Evolutionary conservation across 1,140 invertebrate genomes (phyloP).

Genomic region (Schlechtendalia chinensis): DNA sequence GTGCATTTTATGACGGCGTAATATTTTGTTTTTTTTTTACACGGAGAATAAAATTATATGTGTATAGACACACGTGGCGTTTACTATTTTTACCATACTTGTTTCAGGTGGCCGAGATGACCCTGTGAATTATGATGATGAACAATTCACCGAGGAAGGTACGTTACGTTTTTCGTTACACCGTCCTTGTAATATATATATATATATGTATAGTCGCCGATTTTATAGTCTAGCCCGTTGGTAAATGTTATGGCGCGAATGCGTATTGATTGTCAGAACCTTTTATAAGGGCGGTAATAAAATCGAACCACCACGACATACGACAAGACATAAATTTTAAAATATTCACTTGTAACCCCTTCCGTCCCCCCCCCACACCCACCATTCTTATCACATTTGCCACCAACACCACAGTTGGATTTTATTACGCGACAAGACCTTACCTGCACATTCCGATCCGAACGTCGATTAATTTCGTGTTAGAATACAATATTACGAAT

Average conservation of each 20-base stretch:
- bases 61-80: not conserved
- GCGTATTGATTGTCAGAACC: not conserved
- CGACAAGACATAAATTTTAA: slow-evolving; percentile 19
- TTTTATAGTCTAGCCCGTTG: slow-evolving; percentile 23
- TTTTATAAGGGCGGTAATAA: not conserved
- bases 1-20: not conserved
- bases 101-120: slow-evolving; percentile 58
- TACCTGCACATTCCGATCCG: not conserved
- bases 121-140: slow-evolving; percentile 57
- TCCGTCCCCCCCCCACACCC: too few relatives aligned
- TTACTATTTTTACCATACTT: slow-evolving; percentile 39
- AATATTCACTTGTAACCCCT: slow-evolving; percentile 15
- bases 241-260: slow-evolving; percentile 14
- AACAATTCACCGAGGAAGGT: slow-evolving; percentile 62
- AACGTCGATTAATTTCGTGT: not conserved
- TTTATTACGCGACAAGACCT: not conserved
- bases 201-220: not conserved
- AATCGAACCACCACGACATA: slow-evolving; percentile 4
- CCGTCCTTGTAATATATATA: not conserved
- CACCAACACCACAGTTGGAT: not conserved
- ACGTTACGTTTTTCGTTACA: slow-evolving; percentile 53
- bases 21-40: too few relatives aligned
- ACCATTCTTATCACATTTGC: too few relatives aligned
- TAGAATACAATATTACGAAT: too few relatives aligned
- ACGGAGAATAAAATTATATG: not conserved